Base-by-base conservation (phyloP, 2,888 invertebrate species). In the Acronicta aceris region DNA sequence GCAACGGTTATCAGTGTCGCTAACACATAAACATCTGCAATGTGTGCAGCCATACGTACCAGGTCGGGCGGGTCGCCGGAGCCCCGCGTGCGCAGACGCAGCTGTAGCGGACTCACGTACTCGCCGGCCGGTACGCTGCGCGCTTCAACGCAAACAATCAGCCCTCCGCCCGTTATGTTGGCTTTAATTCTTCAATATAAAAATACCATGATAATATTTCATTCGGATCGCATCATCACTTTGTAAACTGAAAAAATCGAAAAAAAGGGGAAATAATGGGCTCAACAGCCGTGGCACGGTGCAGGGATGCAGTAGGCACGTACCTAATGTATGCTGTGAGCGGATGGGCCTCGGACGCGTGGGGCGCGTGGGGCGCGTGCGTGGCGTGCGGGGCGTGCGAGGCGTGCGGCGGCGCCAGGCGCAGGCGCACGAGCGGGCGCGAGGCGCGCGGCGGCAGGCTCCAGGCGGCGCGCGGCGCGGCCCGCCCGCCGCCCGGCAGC, bases 381-480 rank as follows among this genome's bases (percentile, higher is more conserved):
- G 59, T 3, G 21, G 67, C 43, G 57, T 47, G 49, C 33, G 61
- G 51, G 48, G 47, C 64, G 27, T 5, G 48, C 52, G 59, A 56
- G 47, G 54, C 54, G 49, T 25, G 66, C 41, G 61, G 71, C 58
- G 76, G 75, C 50, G 59, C 59, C 5, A 76, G 53, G 59, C 70
- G 71, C 67, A 83, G 75, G 88, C 90, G 75, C 71, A 99, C 98
- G 63, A 99, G 96, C 68, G 98, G 96, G 89, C 98, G 98, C 46
- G 97, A 96, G 86, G 97, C 96, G 90, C 97, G 98, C 59, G 99
- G 98, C 79, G 98, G 97, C 85, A 99, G 97, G 88, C 97, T 96
- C 99, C 99, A 98, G 92, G 81, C 78, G 58, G 96, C 96, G 83
- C 97, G 97, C 52, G 97, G 96, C 56, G 97, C 98, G 85, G 97